phyloP scores from a whole-genome alignment of 2,797 vertebrate species.

The Rhabdophis nuchalis region DNA sequence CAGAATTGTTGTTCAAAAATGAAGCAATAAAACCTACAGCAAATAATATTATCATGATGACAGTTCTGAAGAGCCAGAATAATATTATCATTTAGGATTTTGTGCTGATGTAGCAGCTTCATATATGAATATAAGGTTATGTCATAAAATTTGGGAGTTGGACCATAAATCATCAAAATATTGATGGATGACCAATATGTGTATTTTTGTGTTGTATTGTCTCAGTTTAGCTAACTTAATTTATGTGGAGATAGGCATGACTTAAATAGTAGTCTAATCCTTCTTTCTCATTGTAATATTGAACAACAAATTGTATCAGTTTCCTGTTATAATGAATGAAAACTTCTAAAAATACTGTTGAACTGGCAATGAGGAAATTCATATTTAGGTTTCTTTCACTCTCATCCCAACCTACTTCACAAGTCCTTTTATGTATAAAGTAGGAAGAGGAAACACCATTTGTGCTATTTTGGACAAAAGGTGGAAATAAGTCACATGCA shows the following conservation, averaged over 20 bases:
- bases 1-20: not conserved
- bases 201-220: not conserved
- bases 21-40: not conserved
- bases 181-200: not conserved
- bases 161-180: not conserved
- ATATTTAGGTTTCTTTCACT: not conserved
- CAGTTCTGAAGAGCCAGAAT: not conserved
- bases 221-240: not conserved
- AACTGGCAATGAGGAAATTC: not conserved
- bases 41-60: not conserved
- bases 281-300: not conserved
- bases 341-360: not conserved
- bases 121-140: not conserved
- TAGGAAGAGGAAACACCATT: not conserved
- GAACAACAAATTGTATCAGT: not conserved
- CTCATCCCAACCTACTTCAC: not conserved
- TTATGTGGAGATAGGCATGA: not conserved
- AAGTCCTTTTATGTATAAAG: not conserved
- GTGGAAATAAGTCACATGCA: not conserved
- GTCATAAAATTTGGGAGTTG: not conserved
- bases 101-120: not conserved
- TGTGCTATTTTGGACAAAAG: not conserved
- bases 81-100: not conserved
- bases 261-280: not conserved
- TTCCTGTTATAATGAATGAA: not conserved